Evolutionary conservation across 2,113 vertebrate genomes (phyloP), one percentile per base, ranked within the genome.

Genomic region (Hepsetus odoe): DNA sequence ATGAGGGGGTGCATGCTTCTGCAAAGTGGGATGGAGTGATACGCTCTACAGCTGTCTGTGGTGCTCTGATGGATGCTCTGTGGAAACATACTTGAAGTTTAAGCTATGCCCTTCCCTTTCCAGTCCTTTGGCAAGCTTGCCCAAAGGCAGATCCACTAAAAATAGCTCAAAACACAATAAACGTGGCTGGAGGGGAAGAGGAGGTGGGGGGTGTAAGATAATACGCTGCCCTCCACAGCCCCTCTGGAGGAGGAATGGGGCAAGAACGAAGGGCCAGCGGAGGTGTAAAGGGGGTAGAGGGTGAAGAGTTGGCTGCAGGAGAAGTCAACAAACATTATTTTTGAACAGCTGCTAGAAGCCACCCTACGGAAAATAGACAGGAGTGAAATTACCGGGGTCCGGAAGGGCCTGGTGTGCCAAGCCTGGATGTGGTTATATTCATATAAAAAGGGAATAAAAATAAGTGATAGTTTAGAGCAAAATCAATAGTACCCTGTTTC

Each of bases 1-100:
- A 20, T 80, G 80, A 18, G 20, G 49, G 49, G n/a, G 75, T 14
- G 4, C 79, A 84, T 84, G 84, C 71, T 70, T 79, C 69, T 79
- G 73, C 30, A 46, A 76, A 80, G 51, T 22, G 26, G 51, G 70
- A 30, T 51, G 30, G 42, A 75, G 18, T 1, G 59, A 53, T 79
- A 83, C 11, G 11, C 71, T 26, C 33, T 24, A 33, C 88, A 89
- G 90, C 90, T 91, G 90, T 91, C 90, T 88, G 81, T 79, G 24
- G 4, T 18, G 55, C 58, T 14, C 49, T 90, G 88, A 91, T 84
- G 85, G 86, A 90, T 82, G 73, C 46, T 55, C n/a, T 80, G 85
- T 89, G 90, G 91, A 91, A 92, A 91, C 84, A 90, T 90, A 90
- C 90, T 90, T 91, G 88, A 88, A 88, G 80, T 91, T 86, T 82